phyloP scores from a whole-genome alignment of 2,113 vertebrate species.

The Marcusenius ussheri region DNA sequence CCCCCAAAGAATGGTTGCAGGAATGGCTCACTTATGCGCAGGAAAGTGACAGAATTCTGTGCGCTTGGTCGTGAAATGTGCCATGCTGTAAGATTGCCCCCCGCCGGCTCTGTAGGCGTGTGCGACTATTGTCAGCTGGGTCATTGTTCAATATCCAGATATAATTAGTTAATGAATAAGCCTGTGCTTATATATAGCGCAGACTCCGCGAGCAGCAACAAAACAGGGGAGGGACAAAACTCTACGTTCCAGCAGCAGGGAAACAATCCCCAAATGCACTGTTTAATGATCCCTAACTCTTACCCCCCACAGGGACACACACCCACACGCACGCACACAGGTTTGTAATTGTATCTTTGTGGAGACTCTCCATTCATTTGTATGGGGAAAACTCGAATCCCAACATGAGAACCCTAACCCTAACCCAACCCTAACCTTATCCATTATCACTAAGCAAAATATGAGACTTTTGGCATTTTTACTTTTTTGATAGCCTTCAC shows the following conservation, averaged over 20 bases:
- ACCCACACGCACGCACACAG: neutral
- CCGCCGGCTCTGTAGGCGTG: neutral
- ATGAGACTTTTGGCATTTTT: no score
- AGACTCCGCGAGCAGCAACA: neutral
- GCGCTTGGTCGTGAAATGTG: neutral
- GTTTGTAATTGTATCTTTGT: no score
- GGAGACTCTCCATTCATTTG: no score
- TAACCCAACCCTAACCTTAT: no score
- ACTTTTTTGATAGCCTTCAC: no score
- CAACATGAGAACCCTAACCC: no score
- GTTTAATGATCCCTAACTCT: neutral
- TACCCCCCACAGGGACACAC: neutral
- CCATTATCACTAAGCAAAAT: no score
- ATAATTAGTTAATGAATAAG: neutral
- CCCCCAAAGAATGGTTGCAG: neutral
- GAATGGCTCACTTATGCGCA: neutral
- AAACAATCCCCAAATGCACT: neutral
- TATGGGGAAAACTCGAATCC: no score
- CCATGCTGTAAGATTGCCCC: neutral
- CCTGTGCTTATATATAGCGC: neutral
- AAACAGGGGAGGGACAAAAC: neutral
- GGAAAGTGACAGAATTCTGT: no score
- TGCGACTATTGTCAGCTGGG: neutral
- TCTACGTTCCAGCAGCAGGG: neutral
- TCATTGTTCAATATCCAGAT: neutral